phyloP scores from a whole-genome alignment of 2,888 invertebrate species.

The Caradrina kadenii region DNA sequence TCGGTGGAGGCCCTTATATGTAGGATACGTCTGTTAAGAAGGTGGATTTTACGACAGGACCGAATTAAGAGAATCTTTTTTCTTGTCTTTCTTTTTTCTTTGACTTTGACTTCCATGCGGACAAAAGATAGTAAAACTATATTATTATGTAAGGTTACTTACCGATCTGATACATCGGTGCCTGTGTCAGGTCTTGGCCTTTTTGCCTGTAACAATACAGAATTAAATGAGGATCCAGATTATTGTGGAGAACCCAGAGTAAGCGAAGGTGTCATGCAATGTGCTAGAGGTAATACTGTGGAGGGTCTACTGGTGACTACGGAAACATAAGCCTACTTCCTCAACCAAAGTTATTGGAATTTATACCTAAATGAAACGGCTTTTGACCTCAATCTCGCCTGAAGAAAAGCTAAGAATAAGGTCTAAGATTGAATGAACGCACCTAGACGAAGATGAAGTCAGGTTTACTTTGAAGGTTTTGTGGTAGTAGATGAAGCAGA shows the following conservation, averaged over 20 bases:
- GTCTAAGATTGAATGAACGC: no score
- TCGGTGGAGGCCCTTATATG: background rate
- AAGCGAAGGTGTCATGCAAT: slow-evolving; percentile 44
- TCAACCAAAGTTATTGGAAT: background rate
- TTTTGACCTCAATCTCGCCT: background rate
- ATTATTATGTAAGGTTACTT: slow-evolving; percentile 72
- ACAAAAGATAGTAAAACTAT: background rate
- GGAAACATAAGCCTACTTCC: background rate
- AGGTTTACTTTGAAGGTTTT: no score
- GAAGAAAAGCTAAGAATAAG: background rate
- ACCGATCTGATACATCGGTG: slow-evolving; percentile 93
- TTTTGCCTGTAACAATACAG: slow-evolving; percentile 92
- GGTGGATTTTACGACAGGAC: background rate
- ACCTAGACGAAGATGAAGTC: no score
- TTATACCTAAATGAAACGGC: background rate
- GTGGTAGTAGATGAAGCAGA: background rate
- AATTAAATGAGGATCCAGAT: slow-evolving; percentile 37
- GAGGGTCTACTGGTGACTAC: background rate
- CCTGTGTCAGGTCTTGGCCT: slow-evolving; percentile 92
- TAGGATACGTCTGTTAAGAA: background rate
- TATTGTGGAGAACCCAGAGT: background rate
- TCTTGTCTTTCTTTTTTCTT: no score
- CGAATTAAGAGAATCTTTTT: background rate
- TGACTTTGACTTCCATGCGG: background rate
- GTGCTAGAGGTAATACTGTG: slow-evolving; percentile 26